Percentiles rank a stretch among this genome's conserved stretches.
Conservation (phyloP, 2,797 vertebrate genomes). For the Coregonus sp. region DNA sequence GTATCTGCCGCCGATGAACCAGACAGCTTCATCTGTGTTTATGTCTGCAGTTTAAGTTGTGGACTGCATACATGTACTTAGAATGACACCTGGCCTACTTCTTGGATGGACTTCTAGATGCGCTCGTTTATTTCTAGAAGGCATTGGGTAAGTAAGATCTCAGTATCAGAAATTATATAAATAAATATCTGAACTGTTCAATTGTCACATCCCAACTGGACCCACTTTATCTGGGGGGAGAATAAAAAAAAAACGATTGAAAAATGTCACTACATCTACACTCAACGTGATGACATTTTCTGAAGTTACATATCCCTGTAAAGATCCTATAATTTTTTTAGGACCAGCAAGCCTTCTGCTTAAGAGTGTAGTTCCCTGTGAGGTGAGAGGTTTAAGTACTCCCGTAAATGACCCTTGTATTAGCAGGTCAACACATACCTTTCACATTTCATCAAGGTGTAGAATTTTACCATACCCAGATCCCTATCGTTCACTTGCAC, state of each 20-base stretch:
- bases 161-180: neutral
- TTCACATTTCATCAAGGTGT: constrained; percentile 21
- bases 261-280: neutral
- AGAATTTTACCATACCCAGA: constrained; percentile 16
- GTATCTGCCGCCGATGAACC: neutral
- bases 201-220: too few relatives aligned
- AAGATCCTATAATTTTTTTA: neutral
- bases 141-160: neutral
- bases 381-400: constrained; percentile 1
- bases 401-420: constrained; percentile 18
- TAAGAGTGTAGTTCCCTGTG: constrained; percentile 1
- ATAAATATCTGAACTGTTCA: neutral
- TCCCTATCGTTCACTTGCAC: neutral
- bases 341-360: neutral
- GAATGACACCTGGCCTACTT: constrained; percentile 2
- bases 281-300: neutral
- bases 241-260: neutral
- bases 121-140: neutral
- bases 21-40: constrained; percentile 5
- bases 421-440: constrained; percentile 14
- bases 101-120: neutral
- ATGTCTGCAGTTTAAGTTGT: constrained; percentile 8
- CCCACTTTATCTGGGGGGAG: neutral
- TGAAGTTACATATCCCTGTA: neutral
- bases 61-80: constrained; percentile 4